Percentiles rank a stretch among this genome's conserved stretches.
phyloP scores from a whole-genome alignment of 2,113 vertebrate genomes.

The Perognathus longimembris region DNA sequence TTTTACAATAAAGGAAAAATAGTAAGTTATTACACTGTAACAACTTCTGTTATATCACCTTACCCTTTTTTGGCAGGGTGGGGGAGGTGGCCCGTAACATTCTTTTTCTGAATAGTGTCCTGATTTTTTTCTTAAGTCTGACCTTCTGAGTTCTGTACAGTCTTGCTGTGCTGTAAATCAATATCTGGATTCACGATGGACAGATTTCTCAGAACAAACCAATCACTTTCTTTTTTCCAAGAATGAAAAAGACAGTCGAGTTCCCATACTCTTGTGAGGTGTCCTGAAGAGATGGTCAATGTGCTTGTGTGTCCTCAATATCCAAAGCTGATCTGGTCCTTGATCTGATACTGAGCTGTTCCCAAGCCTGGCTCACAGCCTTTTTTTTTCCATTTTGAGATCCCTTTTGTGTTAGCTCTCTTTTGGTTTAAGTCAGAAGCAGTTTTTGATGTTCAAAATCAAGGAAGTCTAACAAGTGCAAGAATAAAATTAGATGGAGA shows the following conservation, averaged over 20 bases:
- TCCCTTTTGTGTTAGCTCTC: not conserved
- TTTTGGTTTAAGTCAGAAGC: not conserved
- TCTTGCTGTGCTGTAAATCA: conserved; percentile 19
- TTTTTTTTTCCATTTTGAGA: not conserved
- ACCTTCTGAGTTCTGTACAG: not conserved
- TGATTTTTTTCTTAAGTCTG: conserved; percentile 28
- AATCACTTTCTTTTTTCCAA: not conserved
- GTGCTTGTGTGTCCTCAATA: not conserved
- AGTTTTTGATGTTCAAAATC: conserved; percentile 19
- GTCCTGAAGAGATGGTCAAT: not conserved
- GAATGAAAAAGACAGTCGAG: not conserved
- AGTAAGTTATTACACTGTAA: not conserved
- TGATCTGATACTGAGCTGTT: not conserved
- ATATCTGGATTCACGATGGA: not conserved
- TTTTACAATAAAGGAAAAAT: no score
- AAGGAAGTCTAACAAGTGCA: not conserved
- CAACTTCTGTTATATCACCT: not conserved
- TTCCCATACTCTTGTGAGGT: not conserved
- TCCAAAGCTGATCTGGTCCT: not conserved
- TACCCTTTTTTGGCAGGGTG: not conserved
- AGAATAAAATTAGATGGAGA: not conserved
- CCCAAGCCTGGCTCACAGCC: not conserved
- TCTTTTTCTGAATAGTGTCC: not conserved
- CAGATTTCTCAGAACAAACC: not conserved
- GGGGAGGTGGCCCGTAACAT: no score